Conservation (phyloP, 1,140 invertebrate species). For the Trichonephila inaurata region DNA sequence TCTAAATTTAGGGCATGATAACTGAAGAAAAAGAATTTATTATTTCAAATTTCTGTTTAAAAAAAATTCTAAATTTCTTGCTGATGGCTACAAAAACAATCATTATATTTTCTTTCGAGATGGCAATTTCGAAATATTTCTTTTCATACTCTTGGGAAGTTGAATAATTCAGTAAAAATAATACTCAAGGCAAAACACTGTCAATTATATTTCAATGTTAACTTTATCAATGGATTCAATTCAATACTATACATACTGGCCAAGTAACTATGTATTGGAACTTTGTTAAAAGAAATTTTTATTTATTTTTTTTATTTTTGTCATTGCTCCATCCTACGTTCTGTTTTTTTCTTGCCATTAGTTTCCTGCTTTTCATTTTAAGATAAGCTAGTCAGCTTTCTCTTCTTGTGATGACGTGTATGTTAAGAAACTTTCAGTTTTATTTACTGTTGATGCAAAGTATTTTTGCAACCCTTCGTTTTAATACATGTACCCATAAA, state of each 20-base stretch:
- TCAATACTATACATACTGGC: background rate
- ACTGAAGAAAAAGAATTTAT: too few species aligned
- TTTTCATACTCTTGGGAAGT: too few species aligned
- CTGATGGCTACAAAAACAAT: too few species aligned
- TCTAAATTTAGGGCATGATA: too few species aligned
- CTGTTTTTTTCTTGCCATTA: background rate
- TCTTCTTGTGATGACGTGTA: background rate
- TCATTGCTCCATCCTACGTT: background rate
- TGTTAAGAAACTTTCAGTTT: slow-evolving; percentile 30
- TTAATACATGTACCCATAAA: slow-evolving; percentile 27
- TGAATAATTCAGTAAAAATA: too few species aligned
- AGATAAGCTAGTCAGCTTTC: background rate
- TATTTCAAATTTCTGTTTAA: too few species aligned
- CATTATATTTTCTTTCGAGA: too few species aligned
- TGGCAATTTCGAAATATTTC: too few species aligned
- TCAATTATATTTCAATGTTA: too few species aligned
- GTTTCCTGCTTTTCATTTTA: background rate
- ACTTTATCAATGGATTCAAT: too few species aligned
- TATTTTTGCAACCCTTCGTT: slow-evolving; percentile 18
- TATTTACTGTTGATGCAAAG: slow-evolving; percentile 7
- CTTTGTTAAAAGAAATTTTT: background rate
- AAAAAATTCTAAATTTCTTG: too few species aligned
- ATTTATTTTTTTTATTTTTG: background rate
- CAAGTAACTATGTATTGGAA: background rate
- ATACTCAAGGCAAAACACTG: too few species aligned